Conservation (phyloP, 2,797 vertebrate genomes). For the Todus mexicanus region DNA sequence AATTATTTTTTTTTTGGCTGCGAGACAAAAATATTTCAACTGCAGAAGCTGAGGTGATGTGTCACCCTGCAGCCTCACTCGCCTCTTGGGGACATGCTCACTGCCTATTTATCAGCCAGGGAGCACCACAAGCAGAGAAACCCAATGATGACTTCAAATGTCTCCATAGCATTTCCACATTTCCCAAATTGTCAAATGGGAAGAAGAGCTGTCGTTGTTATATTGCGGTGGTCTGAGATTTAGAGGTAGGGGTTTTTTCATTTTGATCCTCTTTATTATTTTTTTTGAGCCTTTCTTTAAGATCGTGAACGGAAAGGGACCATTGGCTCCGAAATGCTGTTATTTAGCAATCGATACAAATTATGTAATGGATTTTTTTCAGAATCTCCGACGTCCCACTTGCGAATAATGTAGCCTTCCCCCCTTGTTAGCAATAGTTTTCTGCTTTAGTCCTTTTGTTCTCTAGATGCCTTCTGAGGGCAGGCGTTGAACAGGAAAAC, state of each 20-base stretch:
- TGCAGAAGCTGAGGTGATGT: not conserved
- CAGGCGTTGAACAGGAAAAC: not conserved
- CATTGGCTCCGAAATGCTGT: not conserved
- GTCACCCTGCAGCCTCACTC: not conserved
- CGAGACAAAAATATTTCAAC: not conserved
- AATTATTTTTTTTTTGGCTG: not conserved
- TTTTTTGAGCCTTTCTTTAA: not conserved
- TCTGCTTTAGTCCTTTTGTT: not conserved
- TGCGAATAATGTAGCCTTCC: not conserved
- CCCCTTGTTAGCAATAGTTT: not conserved
- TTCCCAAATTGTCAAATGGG: not conserved
- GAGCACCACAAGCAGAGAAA: not conserved
- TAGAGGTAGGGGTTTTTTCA: not conserved
- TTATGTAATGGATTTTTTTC: not conserved
- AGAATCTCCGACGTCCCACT: not conserved
- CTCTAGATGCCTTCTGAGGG: not conserved
- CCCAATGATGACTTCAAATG: not conserved
- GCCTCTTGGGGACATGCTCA: rapidly evolving
- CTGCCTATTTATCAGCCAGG: not conserved
- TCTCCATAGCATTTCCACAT: not conserved
- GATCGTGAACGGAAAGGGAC: not conserved
- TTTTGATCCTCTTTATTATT: too few relatives aligned
- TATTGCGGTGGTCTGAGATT: not conserved
- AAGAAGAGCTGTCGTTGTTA: not conserved
- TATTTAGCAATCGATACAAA: not conserved